Conservation (phyloP, 2,888 invertebrate genomes). For the Thymelicus sylvestris region DNA sequence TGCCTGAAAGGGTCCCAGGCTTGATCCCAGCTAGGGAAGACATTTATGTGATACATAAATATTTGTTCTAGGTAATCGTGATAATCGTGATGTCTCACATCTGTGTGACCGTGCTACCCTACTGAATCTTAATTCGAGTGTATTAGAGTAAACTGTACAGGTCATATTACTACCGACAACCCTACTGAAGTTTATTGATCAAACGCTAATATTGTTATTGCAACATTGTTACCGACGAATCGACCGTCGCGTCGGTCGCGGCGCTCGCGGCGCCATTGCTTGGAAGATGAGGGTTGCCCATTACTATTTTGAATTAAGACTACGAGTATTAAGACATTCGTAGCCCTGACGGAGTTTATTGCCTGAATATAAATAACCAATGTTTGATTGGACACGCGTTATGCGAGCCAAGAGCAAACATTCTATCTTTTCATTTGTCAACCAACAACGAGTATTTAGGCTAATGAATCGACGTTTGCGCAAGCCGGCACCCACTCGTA, state of each 20-base stretch:
- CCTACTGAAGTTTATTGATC: background rate
- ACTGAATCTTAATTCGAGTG: too few species aligned
- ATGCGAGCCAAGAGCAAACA: constrained; percentile 26
- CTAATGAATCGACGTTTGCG: constrained; percentile 28
- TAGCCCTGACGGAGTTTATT: background rate
- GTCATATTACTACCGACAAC: background rate
- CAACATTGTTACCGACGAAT: constrained; percentile 11
- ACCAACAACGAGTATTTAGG: constrained; percentile 24
- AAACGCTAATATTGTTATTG: constrained; percentile 17
- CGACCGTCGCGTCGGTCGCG: background rate
- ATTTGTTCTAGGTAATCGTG: too few species aligned
- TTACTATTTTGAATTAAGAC: background rate
- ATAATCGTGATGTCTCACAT: too few species aligned
- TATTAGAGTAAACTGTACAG: too few species aligned
- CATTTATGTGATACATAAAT: too few species aligned
- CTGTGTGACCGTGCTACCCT: too few species aligned
- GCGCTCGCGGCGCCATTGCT: constrained; percentile 3
- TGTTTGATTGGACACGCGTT: constrained; percentile 24
- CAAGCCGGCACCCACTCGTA: constrained; percentile 10
- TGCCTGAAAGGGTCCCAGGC: too few species aligned
- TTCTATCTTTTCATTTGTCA: constrained; percentile 28
- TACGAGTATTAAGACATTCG: constrained; percentile 1
- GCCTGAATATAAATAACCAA: constrained; percentile 12
- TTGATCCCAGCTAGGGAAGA: too few species aligned
- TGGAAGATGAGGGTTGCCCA: constrained; percentile 2